phyloP scores from a whole-genome alignment of 2,113 vertebrate genomes.

The Ceratotherium simum region DNA sequence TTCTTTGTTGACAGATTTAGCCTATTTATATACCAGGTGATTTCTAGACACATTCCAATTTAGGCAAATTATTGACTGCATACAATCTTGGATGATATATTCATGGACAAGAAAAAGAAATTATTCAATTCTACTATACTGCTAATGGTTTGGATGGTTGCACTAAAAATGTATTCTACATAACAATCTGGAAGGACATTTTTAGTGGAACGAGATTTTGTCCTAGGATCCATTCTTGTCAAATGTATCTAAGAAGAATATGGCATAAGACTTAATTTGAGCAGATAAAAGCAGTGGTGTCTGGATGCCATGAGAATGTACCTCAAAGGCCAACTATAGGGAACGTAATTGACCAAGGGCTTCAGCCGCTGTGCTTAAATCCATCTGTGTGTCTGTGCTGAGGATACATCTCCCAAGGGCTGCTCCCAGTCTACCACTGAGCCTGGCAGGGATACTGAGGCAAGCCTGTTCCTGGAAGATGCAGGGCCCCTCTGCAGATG shows the following conservation, averaged over 20 bases:
- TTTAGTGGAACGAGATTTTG: not conserved
- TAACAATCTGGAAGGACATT: not conserved
- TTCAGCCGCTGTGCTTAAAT: not conserved
- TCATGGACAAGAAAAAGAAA: not conserved
- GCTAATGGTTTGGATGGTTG: not conserved
- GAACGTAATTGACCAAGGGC: not conserved
- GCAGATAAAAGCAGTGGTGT: not conserved
- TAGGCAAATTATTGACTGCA: not conserved
- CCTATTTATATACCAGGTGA: not conserved
- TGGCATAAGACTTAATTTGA: not conserved
- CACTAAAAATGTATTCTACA: not conserved
- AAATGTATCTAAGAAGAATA: slow-evolving; percentile 7
- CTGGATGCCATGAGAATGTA: not conserved
- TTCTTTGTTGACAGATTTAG: not conserved
- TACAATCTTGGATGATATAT: not conserved
- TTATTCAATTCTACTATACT: not conserved
- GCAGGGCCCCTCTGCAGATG: not conserved
- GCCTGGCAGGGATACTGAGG: not conserved
- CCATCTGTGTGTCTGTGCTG: not conserved
- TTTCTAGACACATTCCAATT: not conserved
- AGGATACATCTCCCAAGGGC: not conserved
- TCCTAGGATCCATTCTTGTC: not conserved
- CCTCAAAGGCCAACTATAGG: not conserved
- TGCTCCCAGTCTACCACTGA: not conserved
- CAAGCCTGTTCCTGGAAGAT: not conserved